Evolutionary conservation across 2,113 vertebrate genomes (phyloP), one percentile per base, ranked within the genome.

Genomic region (Hemibagrus wyckioides): DNA sequence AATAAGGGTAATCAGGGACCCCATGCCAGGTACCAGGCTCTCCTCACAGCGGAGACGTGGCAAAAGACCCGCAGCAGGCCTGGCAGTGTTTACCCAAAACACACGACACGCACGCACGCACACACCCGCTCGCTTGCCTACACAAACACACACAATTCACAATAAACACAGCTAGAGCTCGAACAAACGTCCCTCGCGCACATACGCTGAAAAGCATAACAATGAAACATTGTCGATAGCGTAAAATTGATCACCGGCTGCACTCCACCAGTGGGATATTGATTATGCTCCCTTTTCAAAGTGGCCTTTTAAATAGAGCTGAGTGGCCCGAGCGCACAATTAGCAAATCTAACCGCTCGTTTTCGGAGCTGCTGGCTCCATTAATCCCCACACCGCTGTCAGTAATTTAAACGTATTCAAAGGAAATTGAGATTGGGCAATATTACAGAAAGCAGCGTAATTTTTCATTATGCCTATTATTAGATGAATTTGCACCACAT

Each of bases 1-100:
- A 99, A 98, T 99, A 97, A 98, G 97, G 93, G 95, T 96, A 98
- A 98, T 98, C 97, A 98, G 97, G 94, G 96, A 96, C 97, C 97
- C 96, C 97, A 96, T 97, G 97, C 97, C 96, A 97, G 97, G 95
- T 95, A 96, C 94, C 95, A 95, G 95, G 94, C 95, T 94, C 95
- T 94, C 94, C 94, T 96, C 96, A 95, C 97, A 97, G 97, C 97
- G 96, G 94, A 91, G 92, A 96, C 95, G 95, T 96, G 96, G 96
- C 96, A 96, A 87, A 92, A 87, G 91, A 91, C 93, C 90, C 41
- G 75, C 93, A 89, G 91, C 89, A 87, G 59, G 65, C 92, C 94
- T 93, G 93, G 93, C 95, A 94, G 94, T 95, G 94, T 96, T 97
- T 94, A 95, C 94, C 90, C 94, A 94, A 95, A 96, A 97, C 95